phyloP scores from a whole-genome alignment of 2,113 vertebrate genomes.

The Geococcyx californianus region DNA sequence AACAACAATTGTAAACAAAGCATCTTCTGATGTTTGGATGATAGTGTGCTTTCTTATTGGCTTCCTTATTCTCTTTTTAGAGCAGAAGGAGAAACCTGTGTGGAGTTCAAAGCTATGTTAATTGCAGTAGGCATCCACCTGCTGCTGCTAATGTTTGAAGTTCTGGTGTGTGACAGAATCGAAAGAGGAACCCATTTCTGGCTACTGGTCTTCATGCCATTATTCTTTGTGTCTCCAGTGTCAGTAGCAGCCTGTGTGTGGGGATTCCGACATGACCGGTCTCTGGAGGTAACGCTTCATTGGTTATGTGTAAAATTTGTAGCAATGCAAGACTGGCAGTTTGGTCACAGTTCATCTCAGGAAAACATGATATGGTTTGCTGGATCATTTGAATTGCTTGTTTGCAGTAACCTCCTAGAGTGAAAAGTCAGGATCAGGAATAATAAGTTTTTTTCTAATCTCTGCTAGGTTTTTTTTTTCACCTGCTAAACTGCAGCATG shows the following conservation, averaged over 20 bases:
- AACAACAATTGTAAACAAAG: not conserved
- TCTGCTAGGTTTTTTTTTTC: not conserved
- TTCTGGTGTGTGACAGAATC: slow-evolving; percentile 94
- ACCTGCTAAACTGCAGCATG: not conserved
- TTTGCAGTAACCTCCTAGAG: not conserved
- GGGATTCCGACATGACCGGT: slow-evolving; percentile 97
- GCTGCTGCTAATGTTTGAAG: slow-evolving; percentile 95
- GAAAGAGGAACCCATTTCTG: slow-evolving; percentile 90
- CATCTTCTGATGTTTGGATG: not conserved
- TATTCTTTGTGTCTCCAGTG: slow-evolving; percentile 97
- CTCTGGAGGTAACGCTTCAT: slow-evolving; percentile 84
- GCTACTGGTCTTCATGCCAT: slow-evolving; percentile 97
- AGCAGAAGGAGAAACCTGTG: slow-evolving; percentile 97
- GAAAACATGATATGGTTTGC: not conserved
- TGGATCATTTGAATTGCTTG: not conserved
- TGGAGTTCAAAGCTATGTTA: slow-evolving; percentile 98
- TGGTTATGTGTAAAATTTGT: fast-evolving
- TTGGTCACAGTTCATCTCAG: not conserved
- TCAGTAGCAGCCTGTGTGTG: slow-evolving; percentile 97
- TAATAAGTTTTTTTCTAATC: not conserved
- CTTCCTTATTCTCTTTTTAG: slow-evolving; percentile 64
- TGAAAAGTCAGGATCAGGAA: not conserved
- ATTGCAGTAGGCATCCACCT: slow-evolving; percentile 97
- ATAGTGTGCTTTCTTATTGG: not conserved
- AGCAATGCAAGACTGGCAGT: not conserved